Percentiles rank a stretch among this genome's conserved stretches.
phyloP scores from a whole-genome alignment of 2,797 vertebrate genomes.

The Valencia hispanica region DNA sequence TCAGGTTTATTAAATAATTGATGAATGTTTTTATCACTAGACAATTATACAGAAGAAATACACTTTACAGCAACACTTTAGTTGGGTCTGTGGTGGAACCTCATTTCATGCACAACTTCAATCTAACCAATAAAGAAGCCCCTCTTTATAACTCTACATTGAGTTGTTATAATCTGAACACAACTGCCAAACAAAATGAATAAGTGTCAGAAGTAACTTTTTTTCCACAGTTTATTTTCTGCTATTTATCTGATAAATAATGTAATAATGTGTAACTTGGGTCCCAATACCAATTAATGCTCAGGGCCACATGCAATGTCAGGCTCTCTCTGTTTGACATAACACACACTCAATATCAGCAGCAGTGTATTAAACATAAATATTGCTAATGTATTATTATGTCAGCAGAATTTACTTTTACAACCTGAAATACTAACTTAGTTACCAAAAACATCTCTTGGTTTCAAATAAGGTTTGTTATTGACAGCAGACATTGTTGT shows the following conservation, averaged over 20 bases:
- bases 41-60: neutral
- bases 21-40: neutral
- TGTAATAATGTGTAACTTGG: neutral
- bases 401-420: neutral
- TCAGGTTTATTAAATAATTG: neutral
- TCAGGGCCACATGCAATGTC: neutral
- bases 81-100: neutral
- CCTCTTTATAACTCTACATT: neutral
- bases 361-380: neutral
- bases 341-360: neutral
- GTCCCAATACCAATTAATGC: neutral
- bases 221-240: neutral
- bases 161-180: neutral
- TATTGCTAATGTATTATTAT: neutral
- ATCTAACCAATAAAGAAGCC: neutral
- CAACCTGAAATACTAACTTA: neutral
- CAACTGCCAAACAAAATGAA: neutral
- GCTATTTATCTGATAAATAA: neutral
- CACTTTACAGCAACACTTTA: neutral
- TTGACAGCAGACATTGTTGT: neutral
- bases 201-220: neutral
- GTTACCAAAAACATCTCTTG: neutral
- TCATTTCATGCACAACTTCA: neutral
- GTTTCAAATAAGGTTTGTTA: too few species aligned
- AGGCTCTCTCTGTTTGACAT: constrained; percentile 1